Evolutionary conservation across 1,140 invertebrate species (phyloP).

Genomic region (Tetranychus urticae): DNA sequence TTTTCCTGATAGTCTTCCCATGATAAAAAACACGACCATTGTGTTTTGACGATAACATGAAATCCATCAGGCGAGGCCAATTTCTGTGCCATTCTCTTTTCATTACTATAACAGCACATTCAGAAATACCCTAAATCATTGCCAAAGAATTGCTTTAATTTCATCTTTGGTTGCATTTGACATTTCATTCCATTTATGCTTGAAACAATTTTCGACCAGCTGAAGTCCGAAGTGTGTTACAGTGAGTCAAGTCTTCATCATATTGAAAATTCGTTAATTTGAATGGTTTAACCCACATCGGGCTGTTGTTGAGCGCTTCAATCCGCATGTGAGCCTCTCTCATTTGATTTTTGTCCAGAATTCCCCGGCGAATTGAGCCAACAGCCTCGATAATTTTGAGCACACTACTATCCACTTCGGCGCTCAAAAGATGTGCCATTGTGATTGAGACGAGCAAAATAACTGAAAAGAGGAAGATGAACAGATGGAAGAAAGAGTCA

Average conservation of each 20-base stretch:
- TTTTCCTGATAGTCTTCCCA: constrained; percentile 65
- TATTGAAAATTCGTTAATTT: neutral
- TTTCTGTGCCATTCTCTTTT: constrained; percentile 88
- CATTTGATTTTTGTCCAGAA: neutral
- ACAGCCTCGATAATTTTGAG: neutral
- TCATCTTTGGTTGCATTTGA: neutral
- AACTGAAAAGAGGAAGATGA: too few relatives aligned
- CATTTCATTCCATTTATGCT: neutral
- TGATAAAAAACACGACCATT: constrained; percentile 58
- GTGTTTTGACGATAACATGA: constrained; percentile 26
- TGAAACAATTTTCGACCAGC: neutral
- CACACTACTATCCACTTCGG: too few relatives aligned
- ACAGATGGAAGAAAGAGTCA: too few relatives aligned
- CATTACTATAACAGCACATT: constrained; percentile 76
- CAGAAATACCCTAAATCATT: constrained; percentile 37
- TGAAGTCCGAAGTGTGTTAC: neutral
- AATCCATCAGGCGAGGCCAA: constrained; percentile 44
- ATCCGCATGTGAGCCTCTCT: neutral
- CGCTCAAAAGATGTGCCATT: too few relatives aligned
- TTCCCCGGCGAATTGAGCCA: neutral
- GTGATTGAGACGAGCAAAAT: too few relatives aligned
- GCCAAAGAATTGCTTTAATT: neutral
- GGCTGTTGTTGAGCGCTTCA: neutral
- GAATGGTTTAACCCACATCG: neutral
- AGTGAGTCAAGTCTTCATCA: neutral